Conservation (phyloP, 37 sponge, comb jelly and placozoan genomes). For the Bolinopsis microptera region DNA sequence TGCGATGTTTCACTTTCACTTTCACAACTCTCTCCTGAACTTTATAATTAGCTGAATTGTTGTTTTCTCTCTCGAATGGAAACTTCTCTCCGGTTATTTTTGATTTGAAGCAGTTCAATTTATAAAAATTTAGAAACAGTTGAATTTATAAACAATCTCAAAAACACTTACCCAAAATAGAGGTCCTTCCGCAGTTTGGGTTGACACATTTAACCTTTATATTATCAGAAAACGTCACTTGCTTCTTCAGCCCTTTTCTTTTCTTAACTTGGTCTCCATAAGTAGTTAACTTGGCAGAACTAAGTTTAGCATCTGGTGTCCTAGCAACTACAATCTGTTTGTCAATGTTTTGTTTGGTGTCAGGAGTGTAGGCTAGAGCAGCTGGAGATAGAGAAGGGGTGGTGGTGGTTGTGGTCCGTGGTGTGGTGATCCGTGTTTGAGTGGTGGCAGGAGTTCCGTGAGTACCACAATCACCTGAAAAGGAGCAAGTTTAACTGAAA, state of each 20-base stretch:
- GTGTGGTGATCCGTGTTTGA: too few species aligned
- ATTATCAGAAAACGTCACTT: not conserved
- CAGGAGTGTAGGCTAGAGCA: not conserved
- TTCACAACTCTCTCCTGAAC: not conserved
- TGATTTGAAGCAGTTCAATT: too few species aligned
- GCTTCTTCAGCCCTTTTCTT: not conserved
- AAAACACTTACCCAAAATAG: not conserved
- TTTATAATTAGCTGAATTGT: too few species aligned
- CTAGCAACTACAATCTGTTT: not conserved
- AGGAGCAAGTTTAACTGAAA: too few species aligned
- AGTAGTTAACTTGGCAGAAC: not conserved
- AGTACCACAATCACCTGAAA: not conserved
- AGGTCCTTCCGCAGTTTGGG: conserved; percentile 15
- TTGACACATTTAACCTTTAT: conserved; percentile 4
- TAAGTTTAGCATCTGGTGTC: not conserved
- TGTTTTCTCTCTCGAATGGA: too few species aligned
- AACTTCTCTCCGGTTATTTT: too few species aligned
- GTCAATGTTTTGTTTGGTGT: not conserved
- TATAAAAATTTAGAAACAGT: too few species aligned
- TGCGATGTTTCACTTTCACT: not conserved
- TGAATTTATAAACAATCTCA: too few species aligned
- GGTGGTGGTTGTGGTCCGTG: too few species aligned
- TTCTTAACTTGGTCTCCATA: not conserved
- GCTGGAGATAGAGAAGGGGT: too few species aligned
- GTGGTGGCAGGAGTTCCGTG: not conserved